Base-by-base conservation (phyloP, 2,888 invertebrate genomes). In the Dorcus parallelipipedus region DNA sequence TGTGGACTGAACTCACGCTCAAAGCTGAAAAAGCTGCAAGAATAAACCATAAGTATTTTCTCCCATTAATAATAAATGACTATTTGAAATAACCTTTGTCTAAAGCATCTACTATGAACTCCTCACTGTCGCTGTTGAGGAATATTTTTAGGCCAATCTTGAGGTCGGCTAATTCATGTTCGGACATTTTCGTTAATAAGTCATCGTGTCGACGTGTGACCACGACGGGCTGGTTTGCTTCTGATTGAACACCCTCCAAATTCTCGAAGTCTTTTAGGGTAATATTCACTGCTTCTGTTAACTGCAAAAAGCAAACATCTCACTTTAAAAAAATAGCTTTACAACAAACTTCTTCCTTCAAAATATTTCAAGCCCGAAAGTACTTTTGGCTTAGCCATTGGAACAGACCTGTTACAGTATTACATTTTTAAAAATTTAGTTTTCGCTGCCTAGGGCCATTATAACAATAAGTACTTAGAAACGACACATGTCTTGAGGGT, bases 81-180 rank as follows among this genome's bases (percentile, higher is more conserved):
- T 8, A 23, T 17, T 48, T 38, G 38, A 54, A 10, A 53, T 76
- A 68, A 91, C 91, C 87, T 79, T 86, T 86, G 56, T 88, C 84
- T 60, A 95, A 80, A 23, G 93, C 91, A 68, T 92, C 87, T 7
- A 79, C 82, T 52, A 95, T 76, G 38, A 84, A 83, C 0, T 82
- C 79, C 42, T 84, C 81, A 63, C 88, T 85, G 56, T 87, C 83
- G 67, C 85, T 84, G 64, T 90, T 90, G 9, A 95, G 81, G 75
- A 95, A 95, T 66, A 95, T 83, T 80, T 96, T 95, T 1, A 92
- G 89, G 41, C 91, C 91, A 67, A 93, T 88, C 79, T 93, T 92
- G 39, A 93, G 80, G 68, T 91, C 89, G 68, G 87, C 85, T 45
- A 91, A 80, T 64, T 89, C 88, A 62, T 89, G 86, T 66, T 87